Evolutionary conservation across 2,888 invertebrate genomes (phyloP), one percentile per base, ranked within the genome.

Genomic region (Lydus trimaculatus): DNA sequence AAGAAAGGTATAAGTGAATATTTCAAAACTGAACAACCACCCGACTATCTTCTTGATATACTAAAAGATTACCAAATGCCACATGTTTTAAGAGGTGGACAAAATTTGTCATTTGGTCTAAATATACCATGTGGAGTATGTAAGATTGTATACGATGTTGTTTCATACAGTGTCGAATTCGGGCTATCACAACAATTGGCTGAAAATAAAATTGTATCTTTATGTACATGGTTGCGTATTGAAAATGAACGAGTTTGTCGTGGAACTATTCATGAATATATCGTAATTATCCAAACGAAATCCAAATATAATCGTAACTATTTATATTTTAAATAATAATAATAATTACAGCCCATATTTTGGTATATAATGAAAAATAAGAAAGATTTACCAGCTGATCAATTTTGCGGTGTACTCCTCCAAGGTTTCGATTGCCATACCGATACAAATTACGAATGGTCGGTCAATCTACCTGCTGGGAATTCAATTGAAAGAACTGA

Each of bases 331-430:
- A 11, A 25, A 28, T 1, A 23, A 9, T 59, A 4, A 11, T 31
- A 9, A n/a, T 31, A 70, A 63, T 69, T 87, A 33, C 79, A 92
- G 90, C 43, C 43, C 89, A 89, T 28, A 88, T 89, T 31, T 76
- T 91, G 25, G 77, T 87, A n/a, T 87, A 90, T 78, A 91, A 93
- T 58, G 79, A 86, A 86, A 66, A 86, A 86, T 17, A 86, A 86
- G 31, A 87, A 86, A 7, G 83, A 86, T 68, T 83, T 90, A 5
- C 86, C 86, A 0, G 85, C 89, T 0, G 81, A 84, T 9, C 85
- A 87, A 28, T 85, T 90, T 56, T 92, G 91, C 74, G 88, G 88
- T 0, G 80, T 89, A 0, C 62, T 89, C 1, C 72, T 89, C 1
- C 91, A 91, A 82, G 83, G 79, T 0, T 73, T 77, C 0, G 75